phyloP scores from a whole-genome alignment of 2,888 invertebrate species.

The Caenorhabditis sp. region DNA sequence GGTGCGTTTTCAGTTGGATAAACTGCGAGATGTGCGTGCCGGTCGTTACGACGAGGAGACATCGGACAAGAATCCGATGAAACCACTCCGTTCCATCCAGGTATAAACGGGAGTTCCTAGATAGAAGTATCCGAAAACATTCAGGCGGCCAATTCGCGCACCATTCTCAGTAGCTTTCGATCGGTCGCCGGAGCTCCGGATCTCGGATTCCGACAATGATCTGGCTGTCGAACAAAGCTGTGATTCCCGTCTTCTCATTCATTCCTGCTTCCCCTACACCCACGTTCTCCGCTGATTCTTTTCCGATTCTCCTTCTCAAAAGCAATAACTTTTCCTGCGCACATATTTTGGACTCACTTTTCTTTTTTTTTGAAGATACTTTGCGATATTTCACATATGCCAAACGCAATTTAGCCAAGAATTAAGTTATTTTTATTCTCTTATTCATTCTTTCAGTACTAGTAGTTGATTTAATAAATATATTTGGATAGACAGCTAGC shows the following conservation, averaged over 20 bases:
- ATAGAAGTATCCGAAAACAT: too few species aligned
- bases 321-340: conserved; percentile 47
- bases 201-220: conserved; percentile 67
- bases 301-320: conserved; percentile 14
- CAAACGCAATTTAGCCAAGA: conserved; percentile 8
- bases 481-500: neutral
- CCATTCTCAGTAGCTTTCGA: conserved; percentile 62
- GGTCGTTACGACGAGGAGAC: conserved; percentile 69
- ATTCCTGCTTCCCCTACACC: conserved; percentile 51
- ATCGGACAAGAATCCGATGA: conserved; percentile 60
- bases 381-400: conserved; percentile 36
- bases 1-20: conserved; percentile 66
- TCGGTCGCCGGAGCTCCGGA: conserved; percentile 69
- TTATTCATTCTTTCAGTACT: neutral
- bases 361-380: neutral
- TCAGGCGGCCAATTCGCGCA: conserved; percentile 62
- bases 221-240: conserved; percentile 15
- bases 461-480: neutral
- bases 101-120: too few species aligned
- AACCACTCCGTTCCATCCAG: conserved; percentile 60
- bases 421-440: conserved; percentile 1
- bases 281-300: conserved; percentile 15
- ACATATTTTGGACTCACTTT: conserved; percentile 55
- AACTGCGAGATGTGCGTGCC: conserved; percentile 72
- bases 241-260: conserved; percentile 39